Evolutionary conservation across 2,888 invertebrate genomes (phyloP).

Genomic region (Adineta ricciae): DNA sequence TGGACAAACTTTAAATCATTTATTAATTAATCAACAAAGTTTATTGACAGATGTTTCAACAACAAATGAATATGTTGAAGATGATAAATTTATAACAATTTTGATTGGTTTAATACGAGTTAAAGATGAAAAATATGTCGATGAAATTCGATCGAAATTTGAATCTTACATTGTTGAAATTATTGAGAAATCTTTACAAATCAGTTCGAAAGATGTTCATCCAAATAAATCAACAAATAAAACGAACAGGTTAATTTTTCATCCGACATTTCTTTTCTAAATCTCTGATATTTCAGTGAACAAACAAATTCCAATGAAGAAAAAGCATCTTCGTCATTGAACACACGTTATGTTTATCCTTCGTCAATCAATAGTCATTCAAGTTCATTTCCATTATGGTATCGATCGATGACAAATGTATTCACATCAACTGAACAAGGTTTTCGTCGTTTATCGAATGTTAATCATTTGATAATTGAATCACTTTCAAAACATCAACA

Average conservation of each 20-base stretch:
- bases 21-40: not conserved
- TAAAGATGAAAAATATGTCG: conserved; percentile 9
- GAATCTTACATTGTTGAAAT: not conserved
- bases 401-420: not conserved
- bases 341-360: not conserved
- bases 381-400: not conserved
- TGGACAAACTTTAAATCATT: conserved; percentile 42
- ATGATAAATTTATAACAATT: not conserved
- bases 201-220: not conserved
- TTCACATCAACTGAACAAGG: not conserved
- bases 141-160: not conserved
- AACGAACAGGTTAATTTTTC: not conserved
- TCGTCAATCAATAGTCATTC: not conserved
- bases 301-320: not conserved
- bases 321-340: no score
- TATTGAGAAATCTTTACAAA: not conserved
- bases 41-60: not conserved
- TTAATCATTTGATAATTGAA: not conserved
- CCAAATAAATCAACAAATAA: not conserved
- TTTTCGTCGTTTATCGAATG: not conserved
- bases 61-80: not conserved
- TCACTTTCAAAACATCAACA: not conserved
- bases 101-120: conserved; percentile 13
- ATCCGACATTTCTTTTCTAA: no score
- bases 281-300: not conserved